Base-by-base conservation (phyloP, 2,888 invertebrate species). In the Dromius quadrimaculatus region DNA sequence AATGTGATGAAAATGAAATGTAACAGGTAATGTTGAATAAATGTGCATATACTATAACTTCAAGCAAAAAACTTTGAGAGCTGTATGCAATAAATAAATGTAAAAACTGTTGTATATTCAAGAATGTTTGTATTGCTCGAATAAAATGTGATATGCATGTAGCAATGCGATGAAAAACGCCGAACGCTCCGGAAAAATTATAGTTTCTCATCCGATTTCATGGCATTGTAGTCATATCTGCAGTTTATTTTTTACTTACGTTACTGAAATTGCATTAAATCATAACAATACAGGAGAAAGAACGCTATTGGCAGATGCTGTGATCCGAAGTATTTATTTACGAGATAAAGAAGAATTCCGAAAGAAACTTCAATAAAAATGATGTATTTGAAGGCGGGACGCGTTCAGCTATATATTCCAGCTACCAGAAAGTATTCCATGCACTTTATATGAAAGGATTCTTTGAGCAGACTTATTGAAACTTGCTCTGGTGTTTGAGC, bases 241-340 rank as follows among this genome's bases (percentile, higher is more conserved):
- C 63, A 63, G 63, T 15, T 28, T 63, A 22, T 43, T 63, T 63
- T 63, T 63, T 63, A 63, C 45, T 63, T 63, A 45, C 63, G 41
- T 63, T 19, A 28, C 57, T 34, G 36, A 59, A 59, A 59, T 59
- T 59, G 63, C 63, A 63, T 63, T 63, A 63, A 63, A 63, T 63
- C 63, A 63, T 43, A 63, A 63, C 63, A 63, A 45, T 63, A 45
- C 63, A 15, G 63, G 19, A 43, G 45, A 45, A 45, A 63, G 43
- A 28, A 15, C 63, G 32, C 45, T 63, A 63, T 63, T 63, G 63
- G 32, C 63, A 63, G 41, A 63, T 63, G 63, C 23, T 63, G 45
- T 54, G 50, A 54, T 54, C 50, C 28, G 13, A 45, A 43, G 63
- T 63, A 63, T 63, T 63, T 45, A 63, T 43, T 63, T 43, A 63